Evolutionary conservation across 2,888 invertebrate genomes (phyloP).

Genomic region (Acronicta aceris): DNA sequence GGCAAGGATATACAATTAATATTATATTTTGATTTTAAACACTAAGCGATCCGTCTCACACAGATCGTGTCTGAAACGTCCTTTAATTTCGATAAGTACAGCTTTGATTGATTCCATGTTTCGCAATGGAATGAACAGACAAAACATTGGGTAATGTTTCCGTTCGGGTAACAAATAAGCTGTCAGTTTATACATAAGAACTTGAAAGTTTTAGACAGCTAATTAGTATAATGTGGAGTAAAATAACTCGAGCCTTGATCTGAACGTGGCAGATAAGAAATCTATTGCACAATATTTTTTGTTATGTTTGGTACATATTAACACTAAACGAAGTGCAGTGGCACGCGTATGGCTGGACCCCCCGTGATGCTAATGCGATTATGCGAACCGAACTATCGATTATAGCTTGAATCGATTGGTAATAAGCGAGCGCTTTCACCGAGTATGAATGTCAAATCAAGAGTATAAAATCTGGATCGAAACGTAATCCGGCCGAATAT

Average conservation of each 20-base stretch:
- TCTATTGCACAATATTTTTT: constrained; percentile 42
- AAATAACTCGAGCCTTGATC: constrained; percentile 50
- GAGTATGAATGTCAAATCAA: constrained; percentile 81
- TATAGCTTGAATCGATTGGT: constrained; percentile 72
- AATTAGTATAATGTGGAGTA: constrained; percentile 50
- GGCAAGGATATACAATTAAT: constrained; percentile 51
- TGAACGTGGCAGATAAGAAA: constrained; percentile 45
- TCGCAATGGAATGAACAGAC: constrained; percentile 51
- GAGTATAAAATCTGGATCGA: constrained; percentile 75
- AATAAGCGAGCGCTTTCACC: constrained; percentile 84
- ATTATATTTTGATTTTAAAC: constrained; percentile 45
- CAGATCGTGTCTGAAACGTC: constrained; percentile 64
- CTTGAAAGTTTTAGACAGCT: constrained; percentile 42
- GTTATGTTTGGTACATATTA: constrained; percentile 21
- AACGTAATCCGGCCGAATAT: constrained; percentile 69
- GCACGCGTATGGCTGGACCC: constrained; percentile 70
- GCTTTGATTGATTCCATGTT: constrained; percentile 67
- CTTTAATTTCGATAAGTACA: constrained; percentile 65
- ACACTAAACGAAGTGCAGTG: constrained; percentile 53
- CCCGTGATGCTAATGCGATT: constrained; percentile 83
- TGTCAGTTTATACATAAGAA: constrained; percentile 55
- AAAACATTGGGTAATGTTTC: constrained; percentile 54
- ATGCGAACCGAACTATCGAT: constrained; percentile 77
- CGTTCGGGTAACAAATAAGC: constrained; percentile 53
- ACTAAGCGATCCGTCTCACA: constrained; percentile 45